A percentile compares a stretch with the other conserved stretches of the same genome.
phyloP scores from a whole-genome alignment of 2,797 vertebrate species.

The Sebastes iracundus region DNA sequence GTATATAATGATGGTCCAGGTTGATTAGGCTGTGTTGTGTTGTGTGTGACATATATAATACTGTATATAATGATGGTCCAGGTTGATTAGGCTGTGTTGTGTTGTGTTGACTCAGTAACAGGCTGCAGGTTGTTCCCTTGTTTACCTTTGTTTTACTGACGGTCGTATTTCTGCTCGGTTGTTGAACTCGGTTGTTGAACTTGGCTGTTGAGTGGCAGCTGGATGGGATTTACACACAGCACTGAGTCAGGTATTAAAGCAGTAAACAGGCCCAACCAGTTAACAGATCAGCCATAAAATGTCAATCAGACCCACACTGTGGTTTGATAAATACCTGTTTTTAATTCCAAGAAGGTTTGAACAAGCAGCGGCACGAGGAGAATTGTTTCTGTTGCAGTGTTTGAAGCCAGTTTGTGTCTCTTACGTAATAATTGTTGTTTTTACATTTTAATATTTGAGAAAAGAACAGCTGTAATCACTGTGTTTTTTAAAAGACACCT shows the following conservation, averaged over 20 bases:
- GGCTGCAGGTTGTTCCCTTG: not conserved
- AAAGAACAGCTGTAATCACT: not conserved
- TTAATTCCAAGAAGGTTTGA: not conserved
- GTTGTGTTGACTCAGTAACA: not conserved
- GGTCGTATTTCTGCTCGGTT: not conserved
- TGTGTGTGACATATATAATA: not conserved
- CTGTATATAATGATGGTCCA: not conserved
- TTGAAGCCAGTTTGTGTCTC: not conserved
- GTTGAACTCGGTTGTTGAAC: not conserved
- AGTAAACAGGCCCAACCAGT: slow-evolving; percentile 22
- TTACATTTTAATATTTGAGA: not conserved
- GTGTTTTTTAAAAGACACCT: not conserved
- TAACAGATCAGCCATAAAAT: not conserved
- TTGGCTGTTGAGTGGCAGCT: not conserved
- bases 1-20: not conserved
- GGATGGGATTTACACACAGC: not conserved
- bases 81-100: not conserved
- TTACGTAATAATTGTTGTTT: not conserved
- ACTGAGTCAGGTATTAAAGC: not conserved
- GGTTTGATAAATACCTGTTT: not conserved
- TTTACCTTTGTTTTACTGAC: slow-evolving; percentile 1
- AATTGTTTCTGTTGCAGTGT: not conserved
- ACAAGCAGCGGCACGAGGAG: not conserved
- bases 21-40: not conserved
- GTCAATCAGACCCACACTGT: not conserved